Base-by-base conservation (phyloP, 2,113 vertebrate species). In the Stomatorhinus ivindoensis region DNA sequence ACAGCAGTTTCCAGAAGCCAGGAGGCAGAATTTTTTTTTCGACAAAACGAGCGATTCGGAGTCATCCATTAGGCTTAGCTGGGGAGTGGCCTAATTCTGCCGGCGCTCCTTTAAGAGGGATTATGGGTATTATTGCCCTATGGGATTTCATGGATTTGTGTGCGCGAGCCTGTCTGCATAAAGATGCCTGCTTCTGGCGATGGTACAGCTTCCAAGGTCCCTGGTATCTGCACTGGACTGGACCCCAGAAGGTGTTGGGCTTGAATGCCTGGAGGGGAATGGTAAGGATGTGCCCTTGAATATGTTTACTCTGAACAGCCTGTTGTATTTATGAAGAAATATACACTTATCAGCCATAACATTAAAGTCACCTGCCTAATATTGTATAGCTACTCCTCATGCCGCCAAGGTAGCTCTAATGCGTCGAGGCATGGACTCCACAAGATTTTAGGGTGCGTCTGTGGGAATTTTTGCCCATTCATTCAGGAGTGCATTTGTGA, bases 51-150 rank as follows among this genome's bases (percentile, higher is more conserved):
- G 8, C 44, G 48, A 58, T 17, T 80, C 42, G 5, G 10, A 65
- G 35, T 53, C 88, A 83, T 85, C 88, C 87, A 90, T 90, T 88
- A 91, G 83, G 88, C 73, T 89, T 89, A 76, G 44, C 27, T 35
- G 65, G 53, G 88, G 76, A 84, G 61, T 58, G 90, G 69, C 88
- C 51, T 88, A 55, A 86, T 58, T 55, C 39, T 61, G 82, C 9
- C 83, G 82, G 58, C 82, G 86, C 46, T 86, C 48, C 76, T 73
- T 27, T 65, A 0, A 0, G 80, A 27, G 48, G 24, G 86, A 88
- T 51, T 46, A 42, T 4, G 84, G 80, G 51, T 51, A 39, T 86
- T 86, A 83, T 9, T 2, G 51, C 31, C 21, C 42, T n/a, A 39
- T 39, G n/a, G 90, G 58, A 88, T 89, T 69, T 65, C 47, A 61